Percentiles rank a stretch among this genome's conserved stretches.
Evolutionary conservation across 2,797 vertebrate genomes (phyloP).

Genomic region (Clarias pachynema): DNA sequence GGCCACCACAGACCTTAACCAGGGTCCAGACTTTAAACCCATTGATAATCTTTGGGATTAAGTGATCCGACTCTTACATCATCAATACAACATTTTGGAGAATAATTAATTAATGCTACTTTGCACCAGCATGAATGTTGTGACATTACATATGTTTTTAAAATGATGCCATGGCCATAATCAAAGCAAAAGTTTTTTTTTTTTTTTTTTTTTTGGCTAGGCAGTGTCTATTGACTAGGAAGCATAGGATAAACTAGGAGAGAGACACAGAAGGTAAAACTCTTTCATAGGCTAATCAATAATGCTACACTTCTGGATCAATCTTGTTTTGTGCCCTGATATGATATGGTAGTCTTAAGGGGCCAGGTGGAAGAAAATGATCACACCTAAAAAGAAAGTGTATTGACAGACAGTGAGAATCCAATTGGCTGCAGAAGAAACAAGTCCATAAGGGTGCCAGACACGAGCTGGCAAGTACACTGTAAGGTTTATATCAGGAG

Average conservation of each 20-base stretch:
- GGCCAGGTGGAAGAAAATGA: constrained; percentile 38
- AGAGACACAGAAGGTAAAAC: not conserved
- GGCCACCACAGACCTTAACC: no score
- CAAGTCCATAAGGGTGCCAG: constrained; percentile 14
- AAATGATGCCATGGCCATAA: no score
- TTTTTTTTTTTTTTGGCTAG: no score
- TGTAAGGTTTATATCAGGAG: not conserved
- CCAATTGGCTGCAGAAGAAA: constrained; percentile 29
- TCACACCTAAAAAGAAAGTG: constrained; percentile 40
- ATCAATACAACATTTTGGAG: no score
- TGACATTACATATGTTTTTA: no score
- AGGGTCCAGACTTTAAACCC: no score
- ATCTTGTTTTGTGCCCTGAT: constrained; percentile 22
- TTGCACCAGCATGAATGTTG: no score
- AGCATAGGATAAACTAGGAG: not conserved
- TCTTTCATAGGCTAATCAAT: constrained; percentile 36
- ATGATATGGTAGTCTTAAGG: constrained; percentile 42
- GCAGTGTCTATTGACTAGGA: not conserved
- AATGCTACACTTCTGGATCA: constrained; percentile 20
- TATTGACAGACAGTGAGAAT: constrained; percentile 21
- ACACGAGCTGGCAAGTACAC: constrained; percentile 5
- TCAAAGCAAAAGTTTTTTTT: no score
- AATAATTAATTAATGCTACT: no score
- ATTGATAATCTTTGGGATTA: no score
- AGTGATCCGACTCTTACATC: no score